Evolutionary conservation across 2,113 vertebrate genomes (phyloP).

Genomic region (Mungos mungo): DNA sequence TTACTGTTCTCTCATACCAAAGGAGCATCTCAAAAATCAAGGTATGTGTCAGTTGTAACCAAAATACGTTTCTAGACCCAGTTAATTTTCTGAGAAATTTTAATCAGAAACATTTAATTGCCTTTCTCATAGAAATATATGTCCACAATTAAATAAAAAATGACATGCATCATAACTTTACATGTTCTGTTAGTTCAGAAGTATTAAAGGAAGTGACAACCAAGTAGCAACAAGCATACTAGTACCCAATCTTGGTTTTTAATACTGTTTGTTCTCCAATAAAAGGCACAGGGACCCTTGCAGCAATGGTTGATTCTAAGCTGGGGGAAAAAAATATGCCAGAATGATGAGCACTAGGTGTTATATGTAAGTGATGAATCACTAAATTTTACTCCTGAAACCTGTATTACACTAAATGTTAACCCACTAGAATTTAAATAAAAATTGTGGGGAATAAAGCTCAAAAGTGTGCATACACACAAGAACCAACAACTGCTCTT

Average conservation of each 20-base stretch:
- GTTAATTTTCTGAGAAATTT: not conserved
- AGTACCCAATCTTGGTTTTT: not conserved
- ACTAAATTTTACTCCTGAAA: too few relatives aligned
- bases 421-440: too few relatives aligned
- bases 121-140: not conserved
- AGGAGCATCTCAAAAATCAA: not conserved
- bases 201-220: not conserved
- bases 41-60: not conserved
- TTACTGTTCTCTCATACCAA: not conserved
- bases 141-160: not conserved
- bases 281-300: not conserved
- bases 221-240: not conserved
- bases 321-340: not conserved
- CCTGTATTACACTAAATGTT: too few relatives aligned
- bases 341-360: not conserved
- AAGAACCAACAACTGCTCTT: not conserved
- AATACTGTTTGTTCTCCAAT: not conserved
- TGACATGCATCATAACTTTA: not conserved
- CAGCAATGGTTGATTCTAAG: not conserved
- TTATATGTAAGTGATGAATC: too few relatives aligned
- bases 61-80: not conserved
- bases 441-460: not conserved
- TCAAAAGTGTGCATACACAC: not conserved
- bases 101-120: not conserved
- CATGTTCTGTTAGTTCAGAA: not conserved